These are phyloP conservation scores for Homarus gammarus DNA, from an alignment of 2,888 invertebrate genomes.

Conservation along the genomic window DNA sequence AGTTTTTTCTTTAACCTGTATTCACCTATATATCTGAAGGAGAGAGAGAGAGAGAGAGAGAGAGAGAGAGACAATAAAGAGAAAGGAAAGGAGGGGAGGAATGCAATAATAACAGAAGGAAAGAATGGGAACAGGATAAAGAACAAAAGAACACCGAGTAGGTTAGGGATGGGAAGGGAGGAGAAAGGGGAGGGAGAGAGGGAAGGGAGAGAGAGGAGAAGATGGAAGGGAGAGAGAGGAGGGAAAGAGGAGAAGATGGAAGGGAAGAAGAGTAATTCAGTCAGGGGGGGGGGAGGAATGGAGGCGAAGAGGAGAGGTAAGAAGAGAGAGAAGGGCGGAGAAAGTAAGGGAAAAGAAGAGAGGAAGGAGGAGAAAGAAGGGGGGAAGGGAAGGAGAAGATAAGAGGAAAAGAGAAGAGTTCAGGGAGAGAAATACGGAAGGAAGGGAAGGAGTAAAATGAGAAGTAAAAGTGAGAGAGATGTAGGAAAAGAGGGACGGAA, in stretches of 20 bases:
- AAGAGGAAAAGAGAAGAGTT: slow-evolving; percentile 7
- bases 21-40: not conserved
- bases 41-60: not conserved
- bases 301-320: not conserved
- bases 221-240: not conserved
- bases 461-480: too few species aligned
- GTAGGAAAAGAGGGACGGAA: not conserved
- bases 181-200: not conserved
- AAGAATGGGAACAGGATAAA: not conserved
- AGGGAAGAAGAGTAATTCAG: not conserved
- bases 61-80: not conserved
- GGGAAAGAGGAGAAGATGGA: not conserved
- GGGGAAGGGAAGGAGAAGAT: not conserved
- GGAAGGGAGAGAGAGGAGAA: not conserved
- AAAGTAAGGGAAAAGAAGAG: not conserved
- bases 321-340: not conserved
- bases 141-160: not conserved
- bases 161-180: not conserved
- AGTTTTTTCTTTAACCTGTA: too few species aligned
- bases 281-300: not conserved
- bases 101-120: not conserved
- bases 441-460: too few species aligned
- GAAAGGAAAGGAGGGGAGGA: not conserved
- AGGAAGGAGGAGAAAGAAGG: not conserved
- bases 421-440: too few species aligned